Conservation (phyloP, 1,140 invertebrate genomes). For the Dreissena polymorpha region DNA sequence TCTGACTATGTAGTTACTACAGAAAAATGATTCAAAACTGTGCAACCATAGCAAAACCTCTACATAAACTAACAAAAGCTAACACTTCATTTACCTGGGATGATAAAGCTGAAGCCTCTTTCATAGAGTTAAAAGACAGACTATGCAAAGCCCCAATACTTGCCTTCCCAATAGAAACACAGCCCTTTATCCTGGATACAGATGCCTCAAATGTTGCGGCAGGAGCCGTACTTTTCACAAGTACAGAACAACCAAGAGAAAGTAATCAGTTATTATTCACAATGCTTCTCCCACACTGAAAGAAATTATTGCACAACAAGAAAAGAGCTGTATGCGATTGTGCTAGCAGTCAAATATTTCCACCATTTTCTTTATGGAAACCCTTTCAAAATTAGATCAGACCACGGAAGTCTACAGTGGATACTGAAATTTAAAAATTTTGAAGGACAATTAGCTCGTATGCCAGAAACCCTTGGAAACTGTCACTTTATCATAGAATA, state of each 20-base stretch:
- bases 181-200: no score
- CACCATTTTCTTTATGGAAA: neutral
- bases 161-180: no score
- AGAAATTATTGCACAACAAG: no score
- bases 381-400: neutral
- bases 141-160: no score
- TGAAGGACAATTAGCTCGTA: neutral
- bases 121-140: no score
- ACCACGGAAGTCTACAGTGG: no score
- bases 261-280: conserved; percentile 14
- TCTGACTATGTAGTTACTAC: conserved; percentile 18
- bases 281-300: no score
- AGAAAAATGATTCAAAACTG: conserved; percentile 10
- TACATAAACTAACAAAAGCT: no score
- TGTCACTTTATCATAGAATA: no score
- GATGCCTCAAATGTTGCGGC: neutral
- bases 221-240: conserved; percentile 6
- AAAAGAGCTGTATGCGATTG: no score
- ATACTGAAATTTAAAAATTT: neutral
- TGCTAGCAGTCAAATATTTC: neutral
- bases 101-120: no score
- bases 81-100: no score
- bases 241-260: conserved; percentile 10
- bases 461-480: neutral
- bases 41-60: neutral